Conservation (phyloP, 2,113 vertebrate genomes). For the Meles meles region DNA sequence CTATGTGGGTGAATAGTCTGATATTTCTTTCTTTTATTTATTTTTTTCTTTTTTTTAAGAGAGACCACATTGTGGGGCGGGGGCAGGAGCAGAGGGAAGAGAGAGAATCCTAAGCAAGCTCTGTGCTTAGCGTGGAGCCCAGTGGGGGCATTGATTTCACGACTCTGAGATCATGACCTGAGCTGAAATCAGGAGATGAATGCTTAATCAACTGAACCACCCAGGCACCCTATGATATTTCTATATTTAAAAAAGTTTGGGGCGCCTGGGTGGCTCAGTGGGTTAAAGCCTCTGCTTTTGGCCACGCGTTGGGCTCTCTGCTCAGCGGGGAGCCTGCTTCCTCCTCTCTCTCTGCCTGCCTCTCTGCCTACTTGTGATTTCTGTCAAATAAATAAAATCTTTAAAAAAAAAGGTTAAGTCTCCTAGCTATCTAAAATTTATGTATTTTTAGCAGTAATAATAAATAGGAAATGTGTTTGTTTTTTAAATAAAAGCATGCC, state of each 20-base stretch:
- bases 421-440: constrained; percentile 31
- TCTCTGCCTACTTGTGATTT: too few species aligned
- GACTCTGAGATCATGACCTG: background rate
- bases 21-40: background rate
- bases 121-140: background rate
- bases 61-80: background rate
- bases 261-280: too few species aligned
- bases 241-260: constrained; percentile 47
- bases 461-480: constrained; percentile 32
- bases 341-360: too few species aligned
- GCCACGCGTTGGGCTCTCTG: too few species aligned
- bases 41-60: background rate
- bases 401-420: constrained; percentile 42
- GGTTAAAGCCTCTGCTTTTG: too few species aligned
- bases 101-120: background rate
- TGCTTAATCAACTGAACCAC: background rate
- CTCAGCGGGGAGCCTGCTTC: too few species aligned
- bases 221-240: background rate
- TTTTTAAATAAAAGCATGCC: background rate
- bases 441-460: constrained; percentile 48
- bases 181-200: background rate
- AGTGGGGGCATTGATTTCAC: background rate
- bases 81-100: background rate
- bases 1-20: constrained; percentile 33
- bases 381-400: too few species aligned